phyloP scores from a whole-genome alignment of 2,888 invertebrate genomes.

The Tiliacea aurago region DNA sequence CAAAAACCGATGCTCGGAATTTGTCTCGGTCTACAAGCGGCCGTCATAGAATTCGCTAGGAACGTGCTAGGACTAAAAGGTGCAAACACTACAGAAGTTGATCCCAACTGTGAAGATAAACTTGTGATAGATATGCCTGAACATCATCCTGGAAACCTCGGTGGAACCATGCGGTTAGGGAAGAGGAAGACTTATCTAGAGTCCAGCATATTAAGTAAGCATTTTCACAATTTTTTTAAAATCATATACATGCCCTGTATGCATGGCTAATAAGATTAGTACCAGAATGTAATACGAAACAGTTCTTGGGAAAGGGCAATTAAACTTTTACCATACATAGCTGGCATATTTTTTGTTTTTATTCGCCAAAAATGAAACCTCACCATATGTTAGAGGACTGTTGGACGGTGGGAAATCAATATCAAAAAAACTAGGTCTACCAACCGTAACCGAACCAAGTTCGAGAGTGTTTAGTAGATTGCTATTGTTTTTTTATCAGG shows the following conservation, averaged over 20 bases:
- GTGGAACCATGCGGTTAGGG: conserved; percentile 99
- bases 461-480: too few species aligned
- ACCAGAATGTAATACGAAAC: not conserved
- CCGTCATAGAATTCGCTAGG: conserved; percentile 98
- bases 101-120: conserved; percentile 93
- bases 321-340: too few species aligned
- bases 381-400: too few species aligned
- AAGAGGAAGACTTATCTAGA: conserved; percentile 96
- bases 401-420: too few species aligned
- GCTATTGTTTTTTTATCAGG: too few species aligned
- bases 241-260: too few species aligned
- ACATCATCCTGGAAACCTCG: conserved; percentile 97
- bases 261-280: conserved; percentile 6
- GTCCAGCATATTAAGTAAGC: conserved; percentile 92
- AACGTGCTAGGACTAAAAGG: conserved; percentile 94
- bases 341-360: too few species aligned
- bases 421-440: too few species aligned
- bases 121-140: conserved; percentile 99
- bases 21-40: conserved; percentile 99
- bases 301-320: too few species aligned
- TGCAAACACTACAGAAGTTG: conserved; percentile 97
- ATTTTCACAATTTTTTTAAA: too few species aligned
- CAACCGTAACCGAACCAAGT: too few species aligned
- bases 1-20: conserved; percentile 98
- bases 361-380: too few species aligned